A percentile compares a stretch with the other conserved stretches of the same genome.
These are phyloP conservation scores for Caenorhabditis angaria DNA, from an alignment of 2,888 invertebrate species.

Conservation along the genomic window DNA sequence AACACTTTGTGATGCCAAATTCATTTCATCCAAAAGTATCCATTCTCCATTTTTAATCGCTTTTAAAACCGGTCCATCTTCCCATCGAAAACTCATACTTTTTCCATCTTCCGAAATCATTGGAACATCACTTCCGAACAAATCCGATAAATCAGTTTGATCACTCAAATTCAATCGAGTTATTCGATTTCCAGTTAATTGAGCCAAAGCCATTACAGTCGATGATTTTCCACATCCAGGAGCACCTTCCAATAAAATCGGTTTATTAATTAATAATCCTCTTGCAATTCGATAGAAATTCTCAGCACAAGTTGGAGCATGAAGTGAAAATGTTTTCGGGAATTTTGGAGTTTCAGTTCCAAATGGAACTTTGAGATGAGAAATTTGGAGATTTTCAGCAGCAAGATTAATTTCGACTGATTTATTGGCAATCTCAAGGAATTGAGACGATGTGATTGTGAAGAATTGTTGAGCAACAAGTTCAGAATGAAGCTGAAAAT, in stretches of 20 bases:
- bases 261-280: slow-evolving; percentile 83
- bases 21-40: slow-evolving; percentile 96
- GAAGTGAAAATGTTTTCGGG: slow-evolving; percentile 73
- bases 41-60: slow-evolving; percentile 92
- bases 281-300: slow-evolving; percentile 87
- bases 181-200: slow-evolving; percentile 83
- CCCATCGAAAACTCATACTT: slow-evolving; percentile 88
- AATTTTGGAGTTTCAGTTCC: slow-evolving; percentile 78
- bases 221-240: slow-evolving; percentile 99
- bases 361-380: slow-evolving; percentile 43
- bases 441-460: background rate
- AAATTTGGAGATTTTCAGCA: slow-evolving; percentile 27
- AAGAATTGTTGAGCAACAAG: slow-evolving; percentile 13
- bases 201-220: slow-evolving; percentile 87
- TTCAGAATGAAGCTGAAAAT: slow-evolving; percentile 28
- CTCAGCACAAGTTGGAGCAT: slow-evolving; percentile 75
- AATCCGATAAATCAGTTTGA: slow-evolving; percentile 96
- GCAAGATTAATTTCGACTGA: slow-evolving; percentile 11
- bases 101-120: slow-evolving; percentile 82
- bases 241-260: slow-evolving; percentile 89
- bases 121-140: slow-evolving; percentile 97
- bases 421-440: slow-evolving; percentile 12
- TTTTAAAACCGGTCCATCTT: slow-evolving; percentile 91
- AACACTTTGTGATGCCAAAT: slow-evolving; percentile 96
- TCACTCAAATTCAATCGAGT: slow-evolving; percentile 96